These are phyloP conservation scores for Elmis aenea DNA, from an alignment of 2,888 invertebrate genomes.

Conservation along the genomic window DNA sequence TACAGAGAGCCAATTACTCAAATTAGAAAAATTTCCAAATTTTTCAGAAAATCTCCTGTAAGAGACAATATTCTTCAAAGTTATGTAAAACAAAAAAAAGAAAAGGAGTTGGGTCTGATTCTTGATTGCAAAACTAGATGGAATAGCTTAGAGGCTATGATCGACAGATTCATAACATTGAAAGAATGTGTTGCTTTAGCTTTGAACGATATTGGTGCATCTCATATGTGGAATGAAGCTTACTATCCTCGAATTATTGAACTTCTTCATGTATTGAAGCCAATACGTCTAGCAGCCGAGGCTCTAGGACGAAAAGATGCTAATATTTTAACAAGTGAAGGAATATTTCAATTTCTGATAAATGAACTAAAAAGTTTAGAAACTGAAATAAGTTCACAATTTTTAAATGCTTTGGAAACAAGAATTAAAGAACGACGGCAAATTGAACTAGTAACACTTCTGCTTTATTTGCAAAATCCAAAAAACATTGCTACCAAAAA, in stretches of 20 bases:
- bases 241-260: constrained; percentile 8
- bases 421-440: constrained; percentile 5
- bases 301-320: constrained; percentile 6
- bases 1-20: constrained; percentile 1
- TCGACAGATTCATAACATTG: constrained; percentile 11
- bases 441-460: constrained; percentile 6
- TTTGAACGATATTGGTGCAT: constrained; percentile 11
- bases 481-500: constrained; percentile 7
- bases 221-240: constrained; percentile 13
- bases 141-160: constrained; percentile 16
- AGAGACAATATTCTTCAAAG: constrained; percentile 12
- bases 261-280: constrained; percentile 7
- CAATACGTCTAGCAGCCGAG: constrained; percentile 8
- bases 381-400: constrained; percentile 11
- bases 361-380: constrained; percentile 16
- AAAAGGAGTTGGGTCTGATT: constrained; percentile 10
- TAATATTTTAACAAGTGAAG: constrained; percentile 17
- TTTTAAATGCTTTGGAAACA: constrained; percentile 8
- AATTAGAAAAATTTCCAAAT: constrained; percentile 14
- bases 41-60: constrained; percentile 11
- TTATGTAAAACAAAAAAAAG: constrained; percentile 8
- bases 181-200: constrained; percentile 11
- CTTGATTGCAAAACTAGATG: constrained; percentile 18
- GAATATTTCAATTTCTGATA: constrained; percentile 17
- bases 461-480: constrained; percentile 14